Evolutionary conservation across 30 jellyfish, hydroid and myxozoan genomes (phyloP), one percentile per base, ranked within the genome.

Genomic region (Morbakka virulenta): DNA sequence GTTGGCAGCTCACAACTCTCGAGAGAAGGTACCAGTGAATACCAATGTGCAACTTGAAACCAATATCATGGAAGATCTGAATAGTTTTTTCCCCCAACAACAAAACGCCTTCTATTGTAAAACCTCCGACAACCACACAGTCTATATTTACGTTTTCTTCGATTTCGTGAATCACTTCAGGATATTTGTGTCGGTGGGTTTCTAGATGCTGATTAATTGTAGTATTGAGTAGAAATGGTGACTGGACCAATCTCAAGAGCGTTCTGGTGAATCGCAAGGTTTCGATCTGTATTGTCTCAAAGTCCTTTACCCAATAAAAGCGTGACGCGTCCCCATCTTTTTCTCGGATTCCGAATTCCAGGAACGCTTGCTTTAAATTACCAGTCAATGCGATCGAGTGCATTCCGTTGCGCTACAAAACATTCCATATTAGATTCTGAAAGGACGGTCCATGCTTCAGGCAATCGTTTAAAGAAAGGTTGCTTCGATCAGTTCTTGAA

Each of bases 281-380:
- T 1, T 2, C 64, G 28, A 4, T 41, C 28, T 72, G 50, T 68
- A 35, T 48, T 22, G 62, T 41, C 23, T 52, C 84, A 27, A 25
- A 53, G 34, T 80, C 82, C 17, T 73, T 70, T 13, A 72, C 52
- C 91, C 92, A 80, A 20, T 53, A 66, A 57, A 80, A 67, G 29
- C 95, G 28, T 25, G 65, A 47, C 12, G 64, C 87, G 53, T 88
- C 97, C 2, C n/a, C 97, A 23, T 65, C 83, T 6, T 53, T 52
- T 72, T 81, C 91, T 73, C 82, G 32, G 66, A 87, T 87, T 24
- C 87, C 67, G 3, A 87, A 50, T 74, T 87, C 81, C 3, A 61
- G 67, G 62, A 87, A 79, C 23, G 96, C 96, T 62, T 87, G 79
- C 47, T 80, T 87, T 67, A 87, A 52, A n/a, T n/a, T n/a, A n/a